Evolutionary conservation across 2,797 vertebrate genomes (phyloP), one percentile per base, ranked within the genome.

Genomic region (Diceros bicornis): DNA sequence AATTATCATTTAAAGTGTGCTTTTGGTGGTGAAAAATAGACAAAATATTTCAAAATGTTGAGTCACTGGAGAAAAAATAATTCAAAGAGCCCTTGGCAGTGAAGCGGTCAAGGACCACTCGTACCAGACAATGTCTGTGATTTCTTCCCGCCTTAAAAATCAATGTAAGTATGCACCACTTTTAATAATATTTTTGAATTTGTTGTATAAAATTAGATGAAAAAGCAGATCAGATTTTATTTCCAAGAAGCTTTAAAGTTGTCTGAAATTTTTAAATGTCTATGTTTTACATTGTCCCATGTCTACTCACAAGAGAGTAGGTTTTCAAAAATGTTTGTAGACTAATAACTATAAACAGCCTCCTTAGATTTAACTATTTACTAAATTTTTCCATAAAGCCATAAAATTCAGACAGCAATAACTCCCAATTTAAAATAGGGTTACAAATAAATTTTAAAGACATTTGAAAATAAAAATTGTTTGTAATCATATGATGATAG

Each of bases 41-140:
- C 32, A 94, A 83, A 89, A 72, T 87, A 95, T 87, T 95, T 94
- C 78, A 94, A 91, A 97, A 92, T 92, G 34, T 69, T 97, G 74
- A 97, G n/a, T 89, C 52, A 68, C 57, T 66, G 62, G 17, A 97
- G 62, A 94, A 89, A 94, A 92, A 75, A 84, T 75, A 74, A 91
- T 75, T 89, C 59, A 93, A 96, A 94, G 59, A 84, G 34, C 13
- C 21, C 6, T 89, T 96, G 17, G 34, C 64, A 52, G 25, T 81
- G 32, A 93, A 93, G 93, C 89, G 25, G 57, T 94, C 34, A 71
- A 94, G 85, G n/a, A 47, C 6, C 57, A 85, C 82, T 94, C 25
- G 6, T 72, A 69, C 7, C 32, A 93, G 32, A 96, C 14, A 68
- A 77, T 59, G 34, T 37, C 57, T 84, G 12, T 17, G 44, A 68